A percentile compares a stretch with the other conserved stretches of the same genome.
These are phyloP conservation scores for Pseudomyrmex gracilis DNA, from an alignment of 1,140 invertebrate species.

Conservation along the genomic window DNA sequence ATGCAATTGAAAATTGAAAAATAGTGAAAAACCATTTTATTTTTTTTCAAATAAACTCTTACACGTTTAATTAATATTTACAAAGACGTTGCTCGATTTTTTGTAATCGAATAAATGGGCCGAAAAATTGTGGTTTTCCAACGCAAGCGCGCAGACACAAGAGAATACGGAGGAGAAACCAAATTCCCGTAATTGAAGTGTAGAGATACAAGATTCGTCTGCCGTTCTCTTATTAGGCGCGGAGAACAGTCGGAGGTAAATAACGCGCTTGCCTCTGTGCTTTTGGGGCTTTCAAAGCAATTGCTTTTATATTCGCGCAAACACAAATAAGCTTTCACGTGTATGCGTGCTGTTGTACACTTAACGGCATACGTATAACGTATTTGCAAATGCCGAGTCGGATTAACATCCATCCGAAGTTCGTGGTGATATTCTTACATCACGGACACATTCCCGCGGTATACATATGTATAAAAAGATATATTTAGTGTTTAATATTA, in stretches of 20 bases:
- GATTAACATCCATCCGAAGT: constrained; percentile 49
- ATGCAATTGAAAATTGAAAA: not conserved
- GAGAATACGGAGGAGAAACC: not conserved
- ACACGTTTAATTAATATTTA: constrained; percentile 5
- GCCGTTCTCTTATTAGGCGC: constrained; percentile 20
- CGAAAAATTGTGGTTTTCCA: not conserved
- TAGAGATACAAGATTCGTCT: constrained; percentile 7
- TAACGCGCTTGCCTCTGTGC: not conserved
- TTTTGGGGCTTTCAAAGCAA: constrained; percentile 21
- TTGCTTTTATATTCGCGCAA: constrained; percentile 29
- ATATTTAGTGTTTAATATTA: constrained; percentile 47
- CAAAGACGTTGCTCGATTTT: not conserved
- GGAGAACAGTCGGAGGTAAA: not conserved
- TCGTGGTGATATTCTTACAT: constrained; percentile 40
- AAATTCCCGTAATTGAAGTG: constrained; percentile 15
- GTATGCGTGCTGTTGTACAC: constrained; percentile 2
- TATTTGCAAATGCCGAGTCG: constrained; percentile 21
- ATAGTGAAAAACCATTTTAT: not conserved
- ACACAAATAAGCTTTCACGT: constrained; percentile 18
- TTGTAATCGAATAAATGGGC: not conserved
- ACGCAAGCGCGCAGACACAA: not conserved
- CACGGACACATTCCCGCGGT: constrained; percentile 4
- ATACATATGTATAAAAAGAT: constrained; percentile 46
- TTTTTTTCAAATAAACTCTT: not conserved
- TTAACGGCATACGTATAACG: constrained; percentile 34